Evolutionary conservation across 2,113 vertebrate species (phyloP), one percentile per base, ranked within the genome.

Genomic region (Danio rerio): DNA sequence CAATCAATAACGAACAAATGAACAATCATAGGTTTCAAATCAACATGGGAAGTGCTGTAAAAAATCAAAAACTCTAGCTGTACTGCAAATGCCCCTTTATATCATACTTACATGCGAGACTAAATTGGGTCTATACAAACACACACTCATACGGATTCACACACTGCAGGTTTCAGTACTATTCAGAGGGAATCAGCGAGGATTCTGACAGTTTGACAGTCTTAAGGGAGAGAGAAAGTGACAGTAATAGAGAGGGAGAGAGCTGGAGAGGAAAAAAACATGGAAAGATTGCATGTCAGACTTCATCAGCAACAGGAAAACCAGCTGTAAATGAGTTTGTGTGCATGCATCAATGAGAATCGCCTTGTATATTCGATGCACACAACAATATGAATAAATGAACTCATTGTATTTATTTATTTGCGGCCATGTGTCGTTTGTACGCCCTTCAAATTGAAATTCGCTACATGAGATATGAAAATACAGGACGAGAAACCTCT

Each of bases 161-260:
- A 76, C 53, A 68, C 61, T 42, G 66, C 56, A 72, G 61, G 78
- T 72, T 84, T 74, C 68, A 83, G 50, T 72, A 71, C 68, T 72
- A 47, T 83, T 78, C 56, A 12, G 66, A 42, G 61, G 59, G 78
- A 78, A 79, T 74, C 61, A 65, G 31, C 52, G 69, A 81, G 73
- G 59, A n/a, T 84, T 81, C 78, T 84, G 85, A 81, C 85, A 86
- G 82, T 78, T 58, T 78, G 78, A 81, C 81, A 86, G 66, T 83
- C 83, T 80, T 84, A 80, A 86, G 79, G 80, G 65, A 86, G 81
- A 78, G 52, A 49, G 66, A 86, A 81, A 81, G 68, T 81, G 85
- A 86, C 82, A 81, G 85, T 81, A 75, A 73, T 47, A 81, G 58
- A 83, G 79, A 45, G 79, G 21, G 31, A 79, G 77, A 66, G 77